Conservation (phyloP, 2,113 vertebrate genomes). For the Craseonycteris thonglongyai region DNA sequence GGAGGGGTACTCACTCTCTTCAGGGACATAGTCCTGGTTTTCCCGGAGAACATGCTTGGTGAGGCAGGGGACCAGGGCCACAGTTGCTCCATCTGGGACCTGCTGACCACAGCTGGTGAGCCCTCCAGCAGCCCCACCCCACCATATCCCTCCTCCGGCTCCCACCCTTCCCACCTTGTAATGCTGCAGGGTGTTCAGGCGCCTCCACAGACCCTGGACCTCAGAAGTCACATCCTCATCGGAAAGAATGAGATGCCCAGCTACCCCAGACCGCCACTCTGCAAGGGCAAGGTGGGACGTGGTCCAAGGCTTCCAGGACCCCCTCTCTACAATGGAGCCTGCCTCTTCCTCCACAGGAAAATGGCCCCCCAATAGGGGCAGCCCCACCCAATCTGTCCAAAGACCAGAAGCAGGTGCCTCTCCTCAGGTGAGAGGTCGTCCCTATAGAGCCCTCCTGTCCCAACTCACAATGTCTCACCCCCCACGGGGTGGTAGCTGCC, state of each 20-base stretch:
- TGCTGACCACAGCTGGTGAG: conserved; percentile 69
- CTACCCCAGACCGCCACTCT: conserved; percentile 98
- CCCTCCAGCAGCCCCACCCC: background rate
- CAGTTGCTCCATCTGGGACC: conserved; percentile 97
- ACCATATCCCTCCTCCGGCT: background rate
- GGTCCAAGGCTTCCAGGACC: background rate
- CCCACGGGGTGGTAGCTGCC: background rate
- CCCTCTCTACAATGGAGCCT: background rate
- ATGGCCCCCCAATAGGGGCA: background rate
- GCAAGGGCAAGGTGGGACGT: background rate
- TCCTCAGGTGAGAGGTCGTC: background rate
- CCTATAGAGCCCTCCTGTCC: background rate
- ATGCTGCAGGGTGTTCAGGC: conserved; percentile 95
- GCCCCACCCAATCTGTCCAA: background rate
- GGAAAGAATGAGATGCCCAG: conserved; percentile 95
- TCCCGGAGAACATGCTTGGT: conserved; percentile 94
- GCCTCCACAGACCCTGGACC: conserved; percentile 95
- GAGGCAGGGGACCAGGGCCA: conserved; percentile 94
- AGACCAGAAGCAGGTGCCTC: background rate
- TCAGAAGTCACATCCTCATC: conserved; percentile 97
- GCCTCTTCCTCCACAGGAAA: background rate
- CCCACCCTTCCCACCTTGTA: conserved; percentile 87
- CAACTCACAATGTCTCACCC: background rate
- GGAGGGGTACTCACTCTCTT: conserved; percentile 90
- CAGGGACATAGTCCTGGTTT: conserved; percentile 95